Base-by-base conservation (phyloP, 2,888 invertebrate genomes). In the Drosophila barbarae region DNA sequence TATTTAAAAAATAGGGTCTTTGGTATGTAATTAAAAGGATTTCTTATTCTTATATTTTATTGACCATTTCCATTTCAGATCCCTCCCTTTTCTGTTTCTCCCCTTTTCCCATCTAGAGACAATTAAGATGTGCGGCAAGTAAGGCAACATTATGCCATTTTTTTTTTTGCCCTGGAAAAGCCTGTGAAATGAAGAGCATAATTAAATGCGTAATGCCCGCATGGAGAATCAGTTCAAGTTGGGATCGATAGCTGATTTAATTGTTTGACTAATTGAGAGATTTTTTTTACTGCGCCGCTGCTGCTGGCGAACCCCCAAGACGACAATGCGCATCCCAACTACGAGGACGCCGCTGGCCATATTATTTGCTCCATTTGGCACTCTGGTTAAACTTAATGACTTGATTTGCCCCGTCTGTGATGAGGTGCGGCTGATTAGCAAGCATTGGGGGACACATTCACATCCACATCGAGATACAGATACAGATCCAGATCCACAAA, bases 181-280 rank as follows among this genome's bases (percentile, higher is more conserved):
- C 21, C 39, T 28, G 39, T 39, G 47, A 38, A 44, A 26, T 51
- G 18, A 23, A 38, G 30, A 34, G 52, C 51, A 51, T 52, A 63
- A 63, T 52, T 51, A 53, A 68, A 52, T 53, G 49, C 68, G 36
- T 47, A 59, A 34, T 58, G 41, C n/a, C 66, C 67, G 71, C 71
- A 74, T 77, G 76, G 54, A 21, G 46, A 76, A 70, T 68, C 71
- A 71, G 58, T 75, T 76, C 74, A 69, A 71, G 69, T 76, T 84
- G 55, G 74, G 69, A 77, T 82, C 73, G 85, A 82, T 87, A 84
- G 78, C 86, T 86, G 87, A 88, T 87, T 88, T 88, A 88, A 88
- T 88, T 88, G 88, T 86, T 87, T 86, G 87, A 88, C 88, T 88
- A 88, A 88, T 88, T 88, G 88, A 88, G 88, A 88, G 88, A 87